Evolutionary conservation across 2,797 vertebrate species (phyloP), one percentile per base, ranked within the genome.

Genomic region (Triplophysa bombifrons): DNA sequence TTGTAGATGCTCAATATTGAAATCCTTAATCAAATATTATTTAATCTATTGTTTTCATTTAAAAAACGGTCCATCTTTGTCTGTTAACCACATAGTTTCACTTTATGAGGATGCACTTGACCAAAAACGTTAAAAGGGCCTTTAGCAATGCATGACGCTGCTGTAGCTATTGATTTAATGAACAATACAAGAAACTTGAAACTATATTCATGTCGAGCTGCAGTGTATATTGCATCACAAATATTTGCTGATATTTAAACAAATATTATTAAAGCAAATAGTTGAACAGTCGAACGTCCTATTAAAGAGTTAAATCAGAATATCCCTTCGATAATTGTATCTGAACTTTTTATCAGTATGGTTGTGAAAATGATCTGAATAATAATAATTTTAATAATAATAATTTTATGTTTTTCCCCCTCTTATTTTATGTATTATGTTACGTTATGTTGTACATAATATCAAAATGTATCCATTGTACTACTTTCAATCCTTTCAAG

Each of bases 211-310:
- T 17, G 10, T 46, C 4, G 19, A 63, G 22, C 56, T 30, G 41
- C 5, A 3, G 13, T 27, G 20, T 30, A 61, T 61, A 30, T 61
- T 30, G 30, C 7, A 4, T 9, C 4, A 61, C 56, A 17, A 61
- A 61, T 61, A 34, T 61, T 61, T 30, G 60, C 60, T 17, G 25
- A 61, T 19, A 19, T 61, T 61, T 61, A 30, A 61, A 61, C 60
- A 34, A 67, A n/a, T 44, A 67, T 44, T n/a, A 27, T 20, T 17
- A 30, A 61, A 30, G 25, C 25, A 61, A 14, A 61, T 25, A 27
- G 13, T 25, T 22, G 5, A 60, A 61, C 60, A 27, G 13, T 25
- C 56, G 2, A 60, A 30, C 1, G 1, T 30, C 14, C 60, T 30
- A 60, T 27, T 27, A 25, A 60, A 61, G 27, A 17, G 16, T 61